Base-by-base conservation (phyloP, 2,797 vertebrate species). In the Sebastes hopkinsi region DNA sequence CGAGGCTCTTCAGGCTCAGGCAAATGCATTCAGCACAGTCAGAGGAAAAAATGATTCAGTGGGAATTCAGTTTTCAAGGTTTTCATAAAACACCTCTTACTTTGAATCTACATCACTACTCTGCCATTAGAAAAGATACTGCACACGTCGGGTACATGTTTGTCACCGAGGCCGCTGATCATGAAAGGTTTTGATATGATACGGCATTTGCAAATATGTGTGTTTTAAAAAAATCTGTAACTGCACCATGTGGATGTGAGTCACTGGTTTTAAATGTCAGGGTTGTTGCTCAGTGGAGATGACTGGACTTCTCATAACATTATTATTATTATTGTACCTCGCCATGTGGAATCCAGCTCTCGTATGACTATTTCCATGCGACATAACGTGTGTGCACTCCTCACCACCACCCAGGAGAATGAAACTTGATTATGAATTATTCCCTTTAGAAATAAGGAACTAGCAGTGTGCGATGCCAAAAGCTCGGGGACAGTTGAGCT, bases 401-500 rank as follows among this genome's bases (percentile, higher is more conserved):
- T 25, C 42, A 12, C 54, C 18, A 5, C 66, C 11, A 13, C 54
- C 74, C 64, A 25, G 30, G 69, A 81, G 76, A 83, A 56, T 46
- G 42, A 72, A 82, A 78, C 30, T 71, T 42, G 52, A 85, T 79
- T 76, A 82, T 84, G 66, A 86, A 83, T 90, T 75, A 89, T 90
- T 88, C 78, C 61, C 81, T 86, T 88, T 77, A 76, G 77, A 87
- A 83, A 89, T 13, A 60, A 74, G 55, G 22, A 84, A 61, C 64
- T 5, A 32, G 61, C 71, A 60, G 30, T 13, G 22, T 36, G 65
- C 72, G 36, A 52, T 67, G 73, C 67, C 20, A 23, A n/a, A 70
- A 73, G 71, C 75, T 85, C 5, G 23, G 70, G 69, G 71, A 86
- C 65, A 79, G 75, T 69, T 13, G 36, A 72, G 81, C 55, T 46